Evolutionary conservation across 1,140 invertebrate species (phyloP).

Genomic region (Bombus affinis): DNA sequence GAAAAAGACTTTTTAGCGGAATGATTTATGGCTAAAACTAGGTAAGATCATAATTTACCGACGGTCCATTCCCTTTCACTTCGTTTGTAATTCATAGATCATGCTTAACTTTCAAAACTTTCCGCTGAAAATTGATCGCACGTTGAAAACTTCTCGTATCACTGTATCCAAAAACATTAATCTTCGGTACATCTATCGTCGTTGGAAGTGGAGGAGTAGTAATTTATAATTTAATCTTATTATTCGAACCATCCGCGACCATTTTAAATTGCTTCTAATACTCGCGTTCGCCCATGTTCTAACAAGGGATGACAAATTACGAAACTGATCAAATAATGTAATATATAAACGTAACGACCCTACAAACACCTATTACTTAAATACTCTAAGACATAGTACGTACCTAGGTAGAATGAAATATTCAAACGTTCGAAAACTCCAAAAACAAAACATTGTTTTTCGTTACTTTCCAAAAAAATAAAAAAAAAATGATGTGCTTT

Average conservation of each 20-base stretch:
- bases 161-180: constrained; percentile 22
- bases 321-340: too few relatives aligned
- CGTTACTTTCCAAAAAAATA: not conserved
- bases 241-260: not conserved
- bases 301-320: too few relatives aligned
- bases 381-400: too few relatives aligned
- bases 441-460: not conserved
- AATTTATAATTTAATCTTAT: constrained; percentile 27
- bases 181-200: constrained; percentile 1
- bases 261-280: not conserved
- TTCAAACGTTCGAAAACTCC: too few relatives aligned
- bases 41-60: constrained; percentile 30
- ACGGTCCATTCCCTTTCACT: constrained; percentile 28
- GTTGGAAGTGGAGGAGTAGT: not conserved
- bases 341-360: too few relatives aligned
- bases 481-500: not conserved
- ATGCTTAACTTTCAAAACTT: constrained; percentile 35
- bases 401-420: too few relatives aligned
- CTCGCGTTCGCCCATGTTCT: too few relatives aligned
- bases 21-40: constrained; percentile 23
- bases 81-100: constrained; percentile 46
- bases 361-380: too few relatives aligned
- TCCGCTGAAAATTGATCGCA: constrained; percentile 29
- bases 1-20: not conserved
- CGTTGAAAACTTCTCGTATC: not conserved